Evolutionary conservation across 2,113 vertebrate genomes (phyloP), one percentile per base, ranked within the genome.

Genomic region (Suricata suricatta): DNA sequence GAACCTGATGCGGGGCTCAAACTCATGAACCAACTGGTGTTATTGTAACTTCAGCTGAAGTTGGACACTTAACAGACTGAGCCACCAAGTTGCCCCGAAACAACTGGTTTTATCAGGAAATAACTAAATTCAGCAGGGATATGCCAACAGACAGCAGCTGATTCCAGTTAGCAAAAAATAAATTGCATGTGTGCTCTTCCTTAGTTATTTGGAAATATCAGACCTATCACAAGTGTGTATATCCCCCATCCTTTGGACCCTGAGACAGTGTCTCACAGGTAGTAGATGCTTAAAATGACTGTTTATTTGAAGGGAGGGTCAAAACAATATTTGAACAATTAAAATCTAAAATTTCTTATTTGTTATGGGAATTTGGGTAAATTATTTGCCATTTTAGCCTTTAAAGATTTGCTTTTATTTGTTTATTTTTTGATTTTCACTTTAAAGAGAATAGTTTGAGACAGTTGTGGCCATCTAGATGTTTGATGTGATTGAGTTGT

Each of bases 401-500:
- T 97, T 35, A 93, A 87, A 87, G 14, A 57, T 90, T 86, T 81
- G 11, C 10, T 95, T 63, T 74, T 57, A 50, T 79, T 72, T 92
- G 41, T 50, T 90, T 95, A 27, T 47, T 38, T 90, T 74, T 86
- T 88, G 69, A 33, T 93, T 88, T 91, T 47, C 19, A n/a, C 16
- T 89, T 87, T 47, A 82, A 72, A 82, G 35, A 91, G 23, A 80
- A 57, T 71, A 50, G 68, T 69, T 68, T 86, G 50, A 71, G 44
- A 85, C 25, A 33, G 21, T 57, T 85, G 11, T 41, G 13, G 19
- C 50, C 38, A 74, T 89, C 52, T 72, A 63, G 21, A 35, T 83
- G 29, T 77, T 81, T 71, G 72, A 86, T 5, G 4, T 52, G 25
- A 87, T 29, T 35, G 41, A 63, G 15, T 81, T 38, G 66, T 54